These are phyloP conservation scores for Hippopotamyrus pictus DNA, from an alignment of 2,797 vertebrate genomes.

Conservation along the genomic window DNA sequence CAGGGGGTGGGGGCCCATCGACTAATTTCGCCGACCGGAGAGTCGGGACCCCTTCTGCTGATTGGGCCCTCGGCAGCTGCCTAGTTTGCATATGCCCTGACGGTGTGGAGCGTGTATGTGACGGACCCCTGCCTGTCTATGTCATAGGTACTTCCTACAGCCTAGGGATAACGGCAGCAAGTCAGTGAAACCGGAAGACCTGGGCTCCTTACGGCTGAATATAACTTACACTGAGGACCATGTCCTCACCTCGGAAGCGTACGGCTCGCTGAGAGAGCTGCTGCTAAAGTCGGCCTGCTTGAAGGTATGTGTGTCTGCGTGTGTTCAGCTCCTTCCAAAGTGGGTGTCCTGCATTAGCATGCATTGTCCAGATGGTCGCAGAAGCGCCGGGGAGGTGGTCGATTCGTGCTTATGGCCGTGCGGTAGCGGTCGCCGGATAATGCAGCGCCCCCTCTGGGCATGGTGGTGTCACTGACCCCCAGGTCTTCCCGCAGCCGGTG, in stretches of 20 bases:
- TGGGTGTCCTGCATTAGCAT: neutral
- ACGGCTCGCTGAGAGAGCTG: constrained; percentile 81
- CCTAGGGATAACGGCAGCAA: constrained; percentile 89
- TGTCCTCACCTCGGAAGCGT: constrained; percentile 88
- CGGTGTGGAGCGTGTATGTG: neutral
- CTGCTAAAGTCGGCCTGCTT: constrained; percentile 80
- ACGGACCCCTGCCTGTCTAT: neutral
- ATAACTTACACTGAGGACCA: constrained; percentile 98
- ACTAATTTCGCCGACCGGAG: neutral
- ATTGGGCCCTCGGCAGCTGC: neutral
- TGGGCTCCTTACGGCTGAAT: constrained; percentile 89
- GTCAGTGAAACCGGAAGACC: constrained; percentile 85
- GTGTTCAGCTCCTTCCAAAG: neutral
- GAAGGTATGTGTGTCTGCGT: constrained; percentile 60
- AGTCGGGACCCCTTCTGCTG: neutral
- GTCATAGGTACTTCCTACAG: constrained; percentile 89
- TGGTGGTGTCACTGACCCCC: neutral
- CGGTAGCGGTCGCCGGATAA: neutral
- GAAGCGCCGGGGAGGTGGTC: neutral
- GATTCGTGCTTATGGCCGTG: neutral
- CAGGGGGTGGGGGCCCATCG: neutral
- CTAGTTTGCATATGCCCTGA: neutral
- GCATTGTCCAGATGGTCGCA: neutral
- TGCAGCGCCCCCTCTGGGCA: neutral
- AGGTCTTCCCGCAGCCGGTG: constrained; percentile 68